A percentile compares a stretch with the other conserved stretches of the same genome.
Evolutionary conservation across 2,797 vertebrate species (phyloP).

Genomic region (Manis pentadactyla): DNA sequence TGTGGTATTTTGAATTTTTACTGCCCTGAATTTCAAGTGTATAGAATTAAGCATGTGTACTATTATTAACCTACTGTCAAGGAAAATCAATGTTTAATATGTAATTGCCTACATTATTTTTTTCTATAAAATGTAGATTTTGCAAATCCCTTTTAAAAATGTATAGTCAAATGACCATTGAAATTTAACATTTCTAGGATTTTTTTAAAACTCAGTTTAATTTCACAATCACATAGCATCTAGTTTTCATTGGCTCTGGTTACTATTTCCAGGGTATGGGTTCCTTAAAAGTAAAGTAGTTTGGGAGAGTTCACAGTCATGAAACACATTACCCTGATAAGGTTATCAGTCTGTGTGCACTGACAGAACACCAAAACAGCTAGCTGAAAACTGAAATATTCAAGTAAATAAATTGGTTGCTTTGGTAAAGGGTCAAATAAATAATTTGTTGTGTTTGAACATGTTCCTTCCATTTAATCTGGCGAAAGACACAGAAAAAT

Average conservation of each 20-base stretch:
- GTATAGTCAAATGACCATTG: not conserved
- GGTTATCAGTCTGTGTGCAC: not conserved
- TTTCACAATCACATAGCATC: not conserved
- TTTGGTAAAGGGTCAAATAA: not conserved
- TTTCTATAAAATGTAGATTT: not conserved
- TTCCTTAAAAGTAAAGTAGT: not conserved
- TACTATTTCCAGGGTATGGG: not conserved
- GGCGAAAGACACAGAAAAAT: not conserved
- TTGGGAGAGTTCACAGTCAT: not conserved
- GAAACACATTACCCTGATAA: not conserved
- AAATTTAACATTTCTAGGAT: not conserved
- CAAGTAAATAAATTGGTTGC: not conserved
- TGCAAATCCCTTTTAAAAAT: not conserved
- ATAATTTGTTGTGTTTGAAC: not conserved
- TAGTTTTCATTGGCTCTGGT: not conserved
- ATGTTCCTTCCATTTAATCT: not conserved
- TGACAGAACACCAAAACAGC: not conserved
- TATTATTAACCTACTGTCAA: not conserved
- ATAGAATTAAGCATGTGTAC: not conserved
- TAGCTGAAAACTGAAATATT: not conserved
- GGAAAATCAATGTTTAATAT: not conserved
- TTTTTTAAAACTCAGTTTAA: not conserved
- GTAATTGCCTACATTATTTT: not conserved
- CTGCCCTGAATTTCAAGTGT: not conserved
- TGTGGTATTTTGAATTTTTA: not conserved